Conservation (phyloP, 2,888 invertebrate species). For the Amblyjoppa proteus region DNA sequence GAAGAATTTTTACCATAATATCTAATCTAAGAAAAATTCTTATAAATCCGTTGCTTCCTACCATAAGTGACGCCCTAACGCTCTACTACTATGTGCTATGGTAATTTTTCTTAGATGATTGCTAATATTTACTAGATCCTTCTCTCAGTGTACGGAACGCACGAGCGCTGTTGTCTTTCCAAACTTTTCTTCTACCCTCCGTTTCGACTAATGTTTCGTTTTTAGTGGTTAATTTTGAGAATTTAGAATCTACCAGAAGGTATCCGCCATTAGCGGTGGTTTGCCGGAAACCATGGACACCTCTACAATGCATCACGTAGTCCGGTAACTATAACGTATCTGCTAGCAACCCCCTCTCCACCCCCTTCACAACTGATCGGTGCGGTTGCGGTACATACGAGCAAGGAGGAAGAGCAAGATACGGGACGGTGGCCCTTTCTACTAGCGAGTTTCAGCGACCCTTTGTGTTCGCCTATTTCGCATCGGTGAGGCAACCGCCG, state of each 20-base stretch:
- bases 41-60: too few species aligned
- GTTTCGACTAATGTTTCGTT: not conserved
- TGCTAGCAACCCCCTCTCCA: not conserved
- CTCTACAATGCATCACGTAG: not conserved
- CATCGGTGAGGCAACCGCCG: not conserved
- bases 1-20: too few species aligned
- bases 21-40: too few species aligned
- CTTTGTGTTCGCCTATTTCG: slow-evolving; percentile 33
- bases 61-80: too few species aligned
- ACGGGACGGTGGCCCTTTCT: not conserved
- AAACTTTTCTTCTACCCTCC: too few species aligned
- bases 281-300: not conserved
- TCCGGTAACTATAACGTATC: slow-evolving; percentile 18
- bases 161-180: too few species aligned
- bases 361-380: not conserved
- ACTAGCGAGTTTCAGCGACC: slow-evolving; percentile 28
- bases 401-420: slow-evolving; percentile 3
- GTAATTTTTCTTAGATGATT: too few species aligned
- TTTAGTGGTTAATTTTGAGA: too few species aligned
- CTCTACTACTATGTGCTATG: too few species aligned
- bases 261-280: not conserved
- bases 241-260: not conserved
- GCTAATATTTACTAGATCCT: too few species aligned
- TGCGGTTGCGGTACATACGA: not conserved
- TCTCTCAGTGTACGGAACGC: too few species aligned